Evolutionary conservation across 2,113 vertebrate genomes (phyloP).

Genomic region (Clarias gariepinus): DNA sequence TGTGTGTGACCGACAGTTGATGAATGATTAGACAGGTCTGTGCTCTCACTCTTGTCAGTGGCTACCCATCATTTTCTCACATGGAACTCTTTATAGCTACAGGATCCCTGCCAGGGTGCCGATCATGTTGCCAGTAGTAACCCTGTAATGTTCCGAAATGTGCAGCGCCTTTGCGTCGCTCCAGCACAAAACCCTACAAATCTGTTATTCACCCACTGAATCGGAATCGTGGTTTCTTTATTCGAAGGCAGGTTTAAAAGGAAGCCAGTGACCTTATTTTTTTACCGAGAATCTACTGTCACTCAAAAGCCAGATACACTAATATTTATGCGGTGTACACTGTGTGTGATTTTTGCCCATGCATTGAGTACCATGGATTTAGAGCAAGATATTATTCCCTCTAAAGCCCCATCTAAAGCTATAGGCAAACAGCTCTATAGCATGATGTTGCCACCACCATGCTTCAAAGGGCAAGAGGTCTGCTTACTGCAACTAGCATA

Average conservation of each 20-base stretch:
- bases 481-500: not conserved
- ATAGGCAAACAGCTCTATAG: not conserved
- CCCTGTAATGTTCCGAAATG: constrained; percentile 47
- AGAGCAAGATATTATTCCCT: not conserved
- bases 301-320: not conserved
- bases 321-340: not conserved
- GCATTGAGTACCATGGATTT: too few relatives aligned
- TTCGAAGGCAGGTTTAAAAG: constrained; percentile 4
- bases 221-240: constrained; percentile 15
- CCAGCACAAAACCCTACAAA: constrained; percentile 10
- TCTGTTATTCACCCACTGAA: constrained; percentile 16
- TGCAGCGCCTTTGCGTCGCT: constrained; percentile 37
- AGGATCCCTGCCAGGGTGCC: constrained; percentile 59
- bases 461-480: not conserved
- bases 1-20: constrained; percentile 38
- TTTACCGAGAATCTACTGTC: not conserved
- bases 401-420: not conserved
- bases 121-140: constrained; percentile 64
- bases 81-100: constrained; percentile 64
- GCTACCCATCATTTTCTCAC: constrained; percentile 69
- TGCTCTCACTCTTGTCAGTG: constrained; percentile 52
- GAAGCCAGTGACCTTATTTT: not conserved
- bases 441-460: not conserved
- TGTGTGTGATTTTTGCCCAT: not conserved
- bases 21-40: constrained; percentile 68